A percentile compares a stretch with the other conserved stretches of the same genome.
phyloP scores from a whole-genome alignment of 1,140 invertebrate species.

The Goniozus legneri region DNA sequence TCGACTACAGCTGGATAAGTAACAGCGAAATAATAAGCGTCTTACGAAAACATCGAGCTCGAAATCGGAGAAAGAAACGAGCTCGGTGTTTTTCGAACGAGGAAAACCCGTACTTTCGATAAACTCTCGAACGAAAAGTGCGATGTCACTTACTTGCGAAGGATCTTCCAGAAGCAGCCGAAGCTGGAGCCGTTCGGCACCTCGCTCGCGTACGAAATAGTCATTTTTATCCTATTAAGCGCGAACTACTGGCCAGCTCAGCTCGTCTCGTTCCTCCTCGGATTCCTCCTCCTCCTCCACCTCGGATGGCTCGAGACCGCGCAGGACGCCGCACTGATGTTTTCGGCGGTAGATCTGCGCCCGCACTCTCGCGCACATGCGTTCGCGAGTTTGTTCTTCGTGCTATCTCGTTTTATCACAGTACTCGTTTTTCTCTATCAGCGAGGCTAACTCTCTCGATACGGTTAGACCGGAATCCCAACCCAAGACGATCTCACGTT shows the following conservation, averaged over 20 bases:
- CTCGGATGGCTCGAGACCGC: slow-evolving; percentile 9
- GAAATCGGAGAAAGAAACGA: too few species aligned
- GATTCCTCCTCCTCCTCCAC: slow-evolving; percentile 1
- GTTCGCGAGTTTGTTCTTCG: slow-evolving; percentile 18
- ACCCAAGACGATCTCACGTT: too few species aligned
- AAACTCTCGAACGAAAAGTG: too few species aligned
- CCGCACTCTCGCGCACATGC: slow-evolving; percentile 39
- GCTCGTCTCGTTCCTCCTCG: not conserved
- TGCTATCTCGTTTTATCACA: not conserved
- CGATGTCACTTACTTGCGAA: slow-evolving; percentile 81
- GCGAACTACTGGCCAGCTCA: slow-evolving; percentile 5
- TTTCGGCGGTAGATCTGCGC: slow-evolving; percentile 17
- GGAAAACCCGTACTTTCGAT: too few species aligned
- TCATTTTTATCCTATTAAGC: slow-evolving; percentile 59
- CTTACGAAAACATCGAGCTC: too few species aligned
- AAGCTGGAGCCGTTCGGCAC: slow-evolving; percentile 87
- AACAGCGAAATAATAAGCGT: too few species aligned
- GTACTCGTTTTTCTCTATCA: slow-evolving; percentile 4
- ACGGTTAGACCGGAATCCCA: too few species aligned
- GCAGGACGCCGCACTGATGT: slow-evolving; percentile 19
- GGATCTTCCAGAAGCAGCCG: slow-evolving; percentile 84
- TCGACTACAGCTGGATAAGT: too few species aligned
- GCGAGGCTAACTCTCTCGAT: too few species aligned
- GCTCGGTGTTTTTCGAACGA: too few species aligned
- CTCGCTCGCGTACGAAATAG: slow-evolving; percentile 81